phyloP scores from a whole-genome alignment of 2,113 vertebrate genomes.

The Redunca redunca region DNA sequence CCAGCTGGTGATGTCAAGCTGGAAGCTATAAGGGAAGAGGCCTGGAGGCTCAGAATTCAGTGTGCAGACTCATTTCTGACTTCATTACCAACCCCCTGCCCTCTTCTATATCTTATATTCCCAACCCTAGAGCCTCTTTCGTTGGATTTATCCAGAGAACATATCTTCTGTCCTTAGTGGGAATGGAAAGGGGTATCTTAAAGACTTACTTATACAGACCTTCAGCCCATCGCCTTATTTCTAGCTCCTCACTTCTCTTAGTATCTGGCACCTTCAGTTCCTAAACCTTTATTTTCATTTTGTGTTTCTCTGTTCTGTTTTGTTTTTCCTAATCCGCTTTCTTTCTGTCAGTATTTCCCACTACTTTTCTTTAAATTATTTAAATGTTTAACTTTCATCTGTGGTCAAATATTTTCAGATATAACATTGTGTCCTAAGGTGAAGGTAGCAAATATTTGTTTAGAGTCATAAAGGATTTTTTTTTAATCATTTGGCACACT shows the following conservation, averaged over 20 bases:
- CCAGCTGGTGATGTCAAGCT: not conserved
- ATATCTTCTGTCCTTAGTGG: not conserved
- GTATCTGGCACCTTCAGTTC: not conserved
- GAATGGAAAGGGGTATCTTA: not conserved
- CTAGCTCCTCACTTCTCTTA: not conserved
- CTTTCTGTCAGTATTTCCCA: not conserved
- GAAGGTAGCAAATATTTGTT: not conserved
- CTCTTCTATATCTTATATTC: not conserved
- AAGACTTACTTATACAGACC: not conserved
- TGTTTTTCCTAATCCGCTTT: not conserved
- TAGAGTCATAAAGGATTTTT: not conserved
- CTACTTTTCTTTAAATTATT: not conserved
- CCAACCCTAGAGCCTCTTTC: not conserved
- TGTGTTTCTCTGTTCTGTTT: not conserved
- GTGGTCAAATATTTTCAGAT: not conserved
- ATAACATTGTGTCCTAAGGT: not conserved
- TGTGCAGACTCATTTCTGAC: not conserved
- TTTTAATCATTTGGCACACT: not conserved
- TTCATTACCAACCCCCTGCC: not conserved
- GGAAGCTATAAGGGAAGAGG: not conserved
- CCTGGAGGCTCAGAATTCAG: not conserved
- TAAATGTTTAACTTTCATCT: not conserved
- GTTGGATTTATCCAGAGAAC: not conserved
- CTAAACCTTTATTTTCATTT: not conserved
- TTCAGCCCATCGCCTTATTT: not conserved